Percentiles rank a stretch among this genome's conserved stretches.
These are phyloP conservation scores for Tupaia chinensis DNA, from an alignment of 2,113 vertebrate genomes.

Conservation along the genomic window DNA sequence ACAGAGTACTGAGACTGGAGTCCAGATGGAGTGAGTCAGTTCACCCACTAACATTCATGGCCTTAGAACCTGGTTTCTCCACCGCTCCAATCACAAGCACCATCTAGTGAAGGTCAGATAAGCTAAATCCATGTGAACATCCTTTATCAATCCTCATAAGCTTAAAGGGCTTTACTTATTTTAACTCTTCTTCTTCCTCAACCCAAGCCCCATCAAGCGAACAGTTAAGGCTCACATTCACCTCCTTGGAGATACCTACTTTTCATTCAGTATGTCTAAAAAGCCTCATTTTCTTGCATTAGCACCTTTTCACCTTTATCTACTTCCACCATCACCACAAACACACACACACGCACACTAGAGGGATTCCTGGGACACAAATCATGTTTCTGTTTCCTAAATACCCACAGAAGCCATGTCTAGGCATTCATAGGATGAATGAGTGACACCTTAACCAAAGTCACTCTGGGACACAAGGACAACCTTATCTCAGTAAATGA, in stretches of 20 bases:
- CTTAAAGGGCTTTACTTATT: background rate
- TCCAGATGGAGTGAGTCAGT: background rate
- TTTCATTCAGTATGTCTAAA: background rate
- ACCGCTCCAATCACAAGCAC: background rate
- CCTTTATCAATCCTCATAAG: background rate
- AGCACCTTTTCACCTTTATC: background rate
- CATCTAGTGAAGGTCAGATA: background rate
- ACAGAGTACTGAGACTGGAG: background rate
- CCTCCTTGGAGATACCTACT: background rate
- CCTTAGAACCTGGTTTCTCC: background rate
- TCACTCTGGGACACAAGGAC: background rate
- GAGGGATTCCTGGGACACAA: background rate
- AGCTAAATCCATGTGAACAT: background rate
- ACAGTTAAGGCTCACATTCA: background rate
- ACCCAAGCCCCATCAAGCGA: background rate
- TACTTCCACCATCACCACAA: background rate
- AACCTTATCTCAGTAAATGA: background rate
- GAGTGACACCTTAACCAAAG: background rate
- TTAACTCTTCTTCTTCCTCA: background rate
- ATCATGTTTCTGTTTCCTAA: background rate
- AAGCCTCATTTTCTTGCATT: background rate
- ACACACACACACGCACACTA: too few species aligned
- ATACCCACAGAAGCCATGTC: background rate
- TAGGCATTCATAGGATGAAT: background rate
- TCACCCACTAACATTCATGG: background rate